These are phyloP conservation scores for Diloba caeruleocephala DNA, from an alignment of 2,888 invertebrate species.

Conservation along the genomic window DNA sequence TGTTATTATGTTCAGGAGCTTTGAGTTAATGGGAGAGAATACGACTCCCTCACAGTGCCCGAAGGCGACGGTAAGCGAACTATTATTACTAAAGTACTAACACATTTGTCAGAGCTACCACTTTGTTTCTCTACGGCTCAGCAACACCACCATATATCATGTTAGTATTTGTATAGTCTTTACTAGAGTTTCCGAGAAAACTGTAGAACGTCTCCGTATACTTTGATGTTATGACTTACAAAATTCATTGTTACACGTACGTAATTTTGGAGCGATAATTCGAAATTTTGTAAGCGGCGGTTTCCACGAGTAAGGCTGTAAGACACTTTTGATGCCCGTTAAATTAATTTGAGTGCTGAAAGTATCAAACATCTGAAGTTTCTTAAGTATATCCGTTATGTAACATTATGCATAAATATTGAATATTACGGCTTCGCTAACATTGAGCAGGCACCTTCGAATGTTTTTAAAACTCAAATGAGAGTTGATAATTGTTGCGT, in stretches of 20 bases:
- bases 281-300: constrained; percentile 9
- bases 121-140: constrained; percentile 45
- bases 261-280: constrained; percentile 25
- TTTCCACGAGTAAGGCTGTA: constrained; percentile 22
- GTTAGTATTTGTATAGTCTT: constrained; percentile 2
- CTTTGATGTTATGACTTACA: constrained; percentile 19
- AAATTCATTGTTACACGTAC: constrained; percentile 26
- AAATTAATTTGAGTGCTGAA: constrained; percentile 30
- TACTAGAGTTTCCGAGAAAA: no score
- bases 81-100: constrained; percentile 48
- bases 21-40: constrained; percentile 41
- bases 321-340: constrained; percentile 12
- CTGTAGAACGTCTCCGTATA: neutral
- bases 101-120: constrained; percentile 41
- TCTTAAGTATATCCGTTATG: constrained; percentile 12
- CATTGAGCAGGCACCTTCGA: neutral
- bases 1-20: constrained; percentile 7
- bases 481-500: constrained; percentile 26
- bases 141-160: constrained; percentile 45
- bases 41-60: constrained; percentile 31
- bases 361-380: constrained; percentile 23
- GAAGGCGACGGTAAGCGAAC: constrained; percentile 44
- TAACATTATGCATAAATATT: constrained; percentile 1
- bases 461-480: neutral
- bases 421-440: constrained; percentile 9